Evolutionary conservation across 2,113 vertebrate genomes (phyloP), one percentile per base, ranked within the genome.

Genomic region (Notarius lentiginosus): DNA sequence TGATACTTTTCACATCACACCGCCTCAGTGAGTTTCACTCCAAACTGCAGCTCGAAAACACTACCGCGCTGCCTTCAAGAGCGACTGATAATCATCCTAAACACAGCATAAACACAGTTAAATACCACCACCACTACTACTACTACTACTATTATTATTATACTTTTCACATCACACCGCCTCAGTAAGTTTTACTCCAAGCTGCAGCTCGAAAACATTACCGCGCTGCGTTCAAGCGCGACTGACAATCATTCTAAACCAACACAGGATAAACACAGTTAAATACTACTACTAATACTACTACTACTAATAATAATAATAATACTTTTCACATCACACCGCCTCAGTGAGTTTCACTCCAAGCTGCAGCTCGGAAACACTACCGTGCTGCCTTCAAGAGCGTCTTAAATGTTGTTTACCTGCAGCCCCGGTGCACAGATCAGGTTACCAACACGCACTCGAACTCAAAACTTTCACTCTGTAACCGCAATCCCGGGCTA

Each of bases 341-440:
- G 18, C 14, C 15, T 73, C 70, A 2, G 5, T 15, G 1, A 20
- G 30, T 70, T 30, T 34, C 17, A 0, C 11, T 34, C 14, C 41
- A 41, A 41, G 30, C 82, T 55, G 34, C 0, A 20, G 34, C 66
- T 22, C 27, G 34, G 27, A 47, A 75, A 77, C 24, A 61, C 47
- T 22, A 6, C 11, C 4, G 24, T 17, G 49, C 75, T 7, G 72
- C 41, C 7, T 79, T 79, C 76, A 58, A 56, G 27, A 34, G 53
- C 56, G 30, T 22, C 49, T 60, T 0, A 24, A 81, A 61, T 61
- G 30, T 83, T 86, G 58, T 83, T 89, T 89, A 89, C 88, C 88
- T 89, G 84, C 61, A 60, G 63, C 53, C 27, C 80, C 65, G 70
- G 72, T n/a, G 9, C 47, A 30, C 86, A 41, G 49, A 58, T 82